These are phyloP conservation scores for Oscheius sp. DNA, from an alignment of 2,888 invertebrate species.

Conservation along the genomic window DNA sequence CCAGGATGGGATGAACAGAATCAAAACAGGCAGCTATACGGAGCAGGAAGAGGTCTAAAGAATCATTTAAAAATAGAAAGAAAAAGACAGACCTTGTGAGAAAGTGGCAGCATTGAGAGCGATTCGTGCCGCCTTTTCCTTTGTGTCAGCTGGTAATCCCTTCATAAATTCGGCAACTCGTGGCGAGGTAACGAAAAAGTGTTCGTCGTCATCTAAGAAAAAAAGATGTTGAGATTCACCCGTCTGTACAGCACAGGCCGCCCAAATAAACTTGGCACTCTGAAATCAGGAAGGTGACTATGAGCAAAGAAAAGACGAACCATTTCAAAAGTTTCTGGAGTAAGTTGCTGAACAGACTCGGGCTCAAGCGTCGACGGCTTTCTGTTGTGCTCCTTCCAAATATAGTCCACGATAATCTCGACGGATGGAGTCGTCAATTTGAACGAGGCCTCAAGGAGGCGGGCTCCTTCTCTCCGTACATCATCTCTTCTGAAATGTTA, in stretches of 20 bases:
- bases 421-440: conserved; percentile 40
- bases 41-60: conserved; percentile 47
- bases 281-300: conserved; percentile 15
- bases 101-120: conserved; percentile 17
- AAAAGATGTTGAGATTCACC: conserved; percentile 38
- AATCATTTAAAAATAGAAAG: neutral
- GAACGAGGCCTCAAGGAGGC: conserved; percentile 49
- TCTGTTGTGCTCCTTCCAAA: conserved; percentile 41
- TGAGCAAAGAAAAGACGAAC: conserved; percentile 3
- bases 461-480: conserved; percentile 50
- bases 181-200: conserved; percentile 47
- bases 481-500: conserved; percentile 37
- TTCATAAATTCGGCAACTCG: conserved; percentile 35
- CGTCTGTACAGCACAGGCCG: conserved; percentile 37
- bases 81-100: conserved; percentile 16
- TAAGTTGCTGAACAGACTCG: conserved; percentile 19
- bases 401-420: conserved; percentile 34
- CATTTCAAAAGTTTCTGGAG: conserved; percentile 42
- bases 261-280: conserved; percentile 48
- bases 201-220: conserved; percentile 52
- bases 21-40: conserved; percentile 53
- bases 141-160: neutral
- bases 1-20: conserved; percentile 4
- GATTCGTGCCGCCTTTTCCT: conserved; percentile 11
- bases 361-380: neutral